phyloP scores from a whole-genome alignment of 2,113 vertebrate species.

The Crotalus helleri region DNA sequence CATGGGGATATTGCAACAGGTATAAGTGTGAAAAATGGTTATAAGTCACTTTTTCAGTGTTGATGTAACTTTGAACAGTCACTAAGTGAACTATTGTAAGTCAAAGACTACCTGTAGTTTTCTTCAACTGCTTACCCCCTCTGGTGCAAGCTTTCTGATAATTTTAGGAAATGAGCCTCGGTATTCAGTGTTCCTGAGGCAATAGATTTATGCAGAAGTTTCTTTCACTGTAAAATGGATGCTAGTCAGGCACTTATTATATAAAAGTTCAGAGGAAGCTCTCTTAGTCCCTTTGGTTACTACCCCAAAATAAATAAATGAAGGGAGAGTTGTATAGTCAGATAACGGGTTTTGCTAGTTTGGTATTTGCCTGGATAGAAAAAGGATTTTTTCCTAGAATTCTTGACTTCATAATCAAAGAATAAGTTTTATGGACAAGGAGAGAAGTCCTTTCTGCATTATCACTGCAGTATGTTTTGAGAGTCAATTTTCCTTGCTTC shows the following conservation, averaged over 20 bases:
- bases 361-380: not conserved
- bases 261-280: not conserved
- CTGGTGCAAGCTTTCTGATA: not conserved
- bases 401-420: not conserved
- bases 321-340: not conserved
- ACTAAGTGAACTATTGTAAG: not conserved
- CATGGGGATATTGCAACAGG: not conserved
- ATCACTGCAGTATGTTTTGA: not conserved
- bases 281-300: not conserved
- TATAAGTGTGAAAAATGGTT: not conserved
- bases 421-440: not conserved
- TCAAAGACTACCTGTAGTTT: not conserved
- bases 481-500: not conserved
- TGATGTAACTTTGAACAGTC: not conserved
- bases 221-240: not conserved
- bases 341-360: not conserved
- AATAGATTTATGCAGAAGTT: rapidly evolving
- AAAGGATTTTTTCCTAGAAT: not conserved
- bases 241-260: rapidly evolving
- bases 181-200: not conserved
- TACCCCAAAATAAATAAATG: not conserved
- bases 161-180: not conserved
- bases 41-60: not conserved
- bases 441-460: not conserved
- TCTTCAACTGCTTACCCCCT: not conserved